Conservation (phyloP, 2,888 invertebrate genomes). For the Drosophila villosipedis region DNA sequence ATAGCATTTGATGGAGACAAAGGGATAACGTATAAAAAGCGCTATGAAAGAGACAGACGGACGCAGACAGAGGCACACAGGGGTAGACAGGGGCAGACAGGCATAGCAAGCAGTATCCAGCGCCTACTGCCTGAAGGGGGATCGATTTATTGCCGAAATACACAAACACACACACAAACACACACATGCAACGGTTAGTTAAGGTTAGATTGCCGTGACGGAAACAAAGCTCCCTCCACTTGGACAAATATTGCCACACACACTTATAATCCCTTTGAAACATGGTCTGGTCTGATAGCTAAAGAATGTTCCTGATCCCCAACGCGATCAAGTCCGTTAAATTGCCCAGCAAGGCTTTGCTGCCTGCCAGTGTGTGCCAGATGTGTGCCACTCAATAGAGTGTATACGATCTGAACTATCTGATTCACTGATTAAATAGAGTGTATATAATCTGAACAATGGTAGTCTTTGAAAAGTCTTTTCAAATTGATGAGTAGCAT, state of each 20-base stretch:
- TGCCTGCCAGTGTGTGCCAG: neutral
- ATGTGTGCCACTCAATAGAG: neutral
- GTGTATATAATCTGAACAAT: too few relatives aligned
- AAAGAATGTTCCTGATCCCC: neutral
- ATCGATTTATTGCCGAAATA: constrained; percentile 31
- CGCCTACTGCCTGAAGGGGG: constrained; percentile 6
- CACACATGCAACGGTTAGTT: neutral
- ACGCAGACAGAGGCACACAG: neutral
- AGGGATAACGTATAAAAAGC: constrained; percentile 33
- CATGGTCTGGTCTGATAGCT: neutral
- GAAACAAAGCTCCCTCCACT: neutral
- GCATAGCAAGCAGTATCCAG: neutral
- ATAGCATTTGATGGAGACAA: constrained; percentile 43
- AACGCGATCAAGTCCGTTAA: neutral
- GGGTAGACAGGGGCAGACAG: neutral
- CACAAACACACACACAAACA: neutral
- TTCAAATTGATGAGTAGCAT: neutral
- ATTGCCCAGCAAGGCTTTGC: neutral
- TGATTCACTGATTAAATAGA: too few relatives aligned
- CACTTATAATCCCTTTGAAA: neutral
- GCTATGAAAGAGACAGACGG: neutral
- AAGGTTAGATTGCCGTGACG: neutral
- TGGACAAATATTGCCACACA: neutral
- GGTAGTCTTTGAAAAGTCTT: neutral
- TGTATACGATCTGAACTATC: too few relatives aligned